A percentile compares a stretch with the other conserved stretches of the same genome.
Conservation (phyloP, 23 tunicate genomes). For the Trididemnum clinides region DNA sequence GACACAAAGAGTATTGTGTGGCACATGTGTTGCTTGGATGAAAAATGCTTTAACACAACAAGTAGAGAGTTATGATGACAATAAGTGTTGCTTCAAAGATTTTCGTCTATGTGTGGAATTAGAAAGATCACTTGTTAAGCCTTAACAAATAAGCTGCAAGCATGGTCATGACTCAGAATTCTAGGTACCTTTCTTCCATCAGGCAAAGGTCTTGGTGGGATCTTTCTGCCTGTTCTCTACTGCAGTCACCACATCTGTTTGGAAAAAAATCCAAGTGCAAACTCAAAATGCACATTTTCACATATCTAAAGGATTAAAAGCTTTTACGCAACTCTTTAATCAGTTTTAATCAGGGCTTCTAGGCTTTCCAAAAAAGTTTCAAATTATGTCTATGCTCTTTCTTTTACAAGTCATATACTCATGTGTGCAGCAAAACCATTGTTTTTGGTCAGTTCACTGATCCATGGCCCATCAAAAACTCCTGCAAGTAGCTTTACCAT, state of each 20-base stretch:
- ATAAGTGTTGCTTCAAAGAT: neutral
- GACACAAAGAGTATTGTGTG: neutral
- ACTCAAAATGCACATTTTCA: neutral
- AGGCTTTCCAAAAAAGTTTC: neutral
- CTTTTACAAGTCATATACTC: neutral
- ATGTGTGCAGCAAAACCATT: neutral
- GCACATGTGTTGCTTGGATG: neutral
- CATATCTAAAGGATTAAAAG: neutral
- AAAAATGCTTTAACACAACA: neutral
- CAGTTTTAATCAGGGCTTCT: neutral
- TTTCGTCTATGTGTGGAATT: neutral
- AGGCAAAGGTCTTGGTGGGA: neutral
- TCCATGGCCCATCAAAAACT: neutral
- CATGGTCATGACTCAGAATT: neutral
- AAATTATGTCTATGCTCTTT: neutral
- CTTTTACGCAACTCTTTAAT: neutral
- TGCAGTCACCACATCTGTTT: neutral
- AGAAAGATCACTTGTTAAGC: neutral
- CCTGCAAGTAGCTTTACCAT: neutral
- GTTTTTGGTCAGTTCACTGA: neutral
- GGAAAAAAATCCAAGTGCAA: neutral
- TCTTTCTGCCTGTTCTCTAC: neutral
- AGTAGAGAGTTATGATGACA: neutral
- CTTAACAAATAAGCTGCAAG: neutral
- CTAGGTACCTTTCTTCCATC: neutral